A percentile compares a stretch with the other conserved stretches of the same genome.
These are phyloP conservation scores for Nemapogon koenigi DNA, from an alignment of 2,888 invertebrate genomes.

Conservation along the genomic window DNA sequence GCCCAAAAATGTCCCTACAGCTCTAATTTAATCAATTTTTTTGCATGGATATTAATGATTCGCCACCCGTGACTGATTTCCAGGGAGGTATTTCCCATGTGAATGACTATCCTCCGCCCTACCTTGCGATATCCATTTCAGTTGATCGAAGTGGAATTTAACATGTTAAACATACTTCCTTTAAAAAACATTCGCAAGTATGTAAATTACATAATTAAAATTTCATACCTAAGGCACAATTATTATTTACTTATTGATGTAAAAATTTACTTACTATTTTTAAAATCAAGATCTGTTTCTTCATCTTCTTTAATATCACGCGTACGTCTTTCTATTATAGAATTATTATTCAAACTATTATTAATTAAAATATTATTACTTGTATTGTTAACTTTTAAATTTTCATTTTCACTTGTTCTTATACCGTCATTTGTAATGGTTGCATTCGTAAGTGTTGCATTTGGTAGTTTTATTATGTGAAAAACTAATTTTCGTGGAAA, in stretches of 20 bases:
- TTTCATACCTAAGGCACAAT: too few species aligned
- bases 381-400: background rate
- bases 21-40: too few species aligned
- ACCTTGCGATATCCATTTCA: too few species aligned
- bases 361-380: background rate
- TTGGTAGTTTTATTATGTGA: slow-evolving; percentile 24
- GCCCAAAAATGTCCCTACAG: too few species aligned
- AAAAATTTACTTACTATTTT: slow-evolving; percentile 1
- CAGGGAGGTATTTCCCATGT: too few species aligned
- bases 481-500: slow-evolving; percentile 38
- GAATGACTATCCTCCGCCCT: too few species aligned
- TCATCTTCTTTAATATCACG: background rate
- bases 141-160: too few species aligned
- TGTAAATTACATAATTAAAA: too few species aligned
- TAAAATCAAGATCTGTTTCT: background rate
- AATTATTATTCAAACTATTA: background rate
- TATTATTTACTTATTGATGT: background rate
- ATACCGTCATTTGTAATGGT: slow-evolving; percentile 5
- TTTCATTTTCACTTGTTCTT: background rate
- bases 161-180: too few species aligned
- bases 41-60: too few species aligned
- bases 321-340: background rate
- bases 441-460: slow-evolving; percentile 9
- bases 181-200: too few species aligned
- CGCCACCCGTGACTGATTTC: too few species aligned